Conservation (phyloP, 2,888 invertebrate genomes). For the Pedicia rivosa region DNA sequence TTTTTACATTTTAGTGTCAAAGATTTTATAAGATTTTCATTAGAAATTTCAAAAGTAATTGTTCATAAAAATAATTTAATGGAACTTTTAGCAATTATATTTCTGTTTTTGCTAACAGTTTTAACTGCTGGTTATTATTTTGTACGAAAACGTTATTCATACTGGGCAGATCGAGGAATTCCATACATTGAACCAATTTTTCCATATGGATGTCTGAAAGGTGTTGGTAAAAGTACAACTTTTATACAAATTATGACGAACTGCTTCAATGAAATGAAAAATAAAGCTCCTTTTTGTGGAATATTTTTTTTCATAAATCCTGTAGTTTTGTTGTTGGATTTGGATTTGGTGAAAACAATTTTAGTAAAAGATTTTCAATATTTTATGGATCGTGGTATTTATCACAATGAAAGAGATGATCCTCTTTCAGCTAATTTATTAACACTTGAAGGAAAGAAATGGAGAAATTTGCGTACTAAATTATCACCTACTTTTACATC, state of each 20-base stretch:
- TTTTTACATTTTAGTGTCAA: too few species aligned
- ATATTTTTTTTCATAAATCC: conserved; percentile 9
- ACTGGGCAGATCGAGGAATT: conserved; percentile 11
- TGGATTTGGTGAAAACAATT: conserved; percentile 23
- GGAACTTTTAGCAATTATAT: too few species aligned
- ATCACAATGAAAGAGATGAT: conserved; percentile 16
- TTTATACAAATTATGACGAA: conserved; percentile 15
- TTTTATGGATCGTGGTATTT: conserved; percentile 18
- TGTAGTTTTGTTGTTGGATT: conserved; percentile 15
- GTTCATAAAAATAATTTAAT: too few species aligned
- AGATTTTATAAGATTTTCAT: too few species aligned
- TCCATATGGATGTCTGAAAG: conserved; percentile 17
- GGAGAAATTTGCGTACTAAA: conserved; percentile 31
- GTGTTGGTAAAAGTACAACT: conserved; percentile 7
- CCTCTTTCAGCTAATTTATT: conserved; percentile 18
- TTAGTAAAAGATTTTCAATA: conserved; percentile 19
- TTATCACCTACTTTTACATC: conserved; percentile 33
- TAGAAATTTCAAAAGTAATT: too few species aligned
- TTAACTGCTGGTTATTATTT: too few species aligned
- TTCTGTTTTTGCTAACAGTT: too few species aligned
- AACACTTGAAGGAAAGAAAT: conserved; percentile 21
- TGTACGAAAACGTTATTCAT: conserved; percentile 9
- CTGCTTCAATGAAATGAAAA: conserved; percentile 19
- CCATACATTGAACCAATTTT: conserved; percentile 14
- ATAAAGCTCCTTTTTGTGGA: conserved; percentile 9